Evolutionary conservation across 2,113 vertebrate genomes (phyloP).

Genomic region (Chlamydotis undulata): DNA sequence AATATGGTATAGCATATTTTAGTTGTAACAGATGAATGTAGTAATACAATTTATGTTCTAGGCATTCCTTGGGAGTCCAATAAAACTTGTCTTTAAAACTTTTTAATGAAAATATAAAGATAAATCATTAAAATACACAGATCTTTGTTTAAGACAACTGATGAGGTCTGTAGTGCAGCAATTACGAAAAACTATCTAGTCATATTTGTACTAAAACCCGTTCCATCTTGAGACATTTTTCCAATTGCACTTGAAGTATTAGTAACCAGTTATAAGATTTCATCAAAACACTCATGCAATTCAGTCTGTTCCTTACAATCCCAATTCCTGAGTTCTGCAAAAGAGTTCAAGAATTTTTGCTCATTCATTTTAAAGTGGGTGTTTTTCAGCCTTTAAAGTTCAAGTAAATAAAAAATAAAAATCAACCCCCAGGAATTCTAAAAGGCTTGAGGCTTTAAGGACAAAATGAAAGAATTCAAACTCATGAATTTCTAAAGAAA

Average conservation of each 20-base stretch:
- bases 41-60: neutral
- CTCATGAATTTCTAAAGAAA: neutral
- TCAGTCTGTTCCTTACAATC: neutral
- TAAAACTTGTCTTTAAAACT: neutral
- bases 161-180: neutral
- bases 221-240: neutral
- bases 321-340: neutral
- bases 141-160: neutral
- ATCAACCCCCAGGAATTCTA: neutral
- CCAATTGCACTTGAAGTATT: slow-evolving; percentile 9
- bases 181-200: neutral
- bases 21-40: neutral
- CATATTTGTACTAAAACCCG: neutral
- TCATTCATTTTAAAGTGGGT: neutral
- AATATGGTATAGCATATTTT: neutral
- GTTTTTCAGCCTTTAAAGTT: neutral
- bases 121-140: neutral
- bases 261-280: neutral
- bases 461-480: neutral
- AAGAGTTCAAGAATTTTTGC: neutral
- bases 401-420: neutral
- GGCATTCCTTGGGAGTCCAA: neutral
- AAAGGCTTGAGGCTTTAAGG: neutral
- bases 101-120: neutral
- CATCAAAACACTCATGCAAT: neutral